phyloP scores from a whole-genome alignment of 2,797 vertebrate species.

The Gymnoscopelus microlampas region DNA sequence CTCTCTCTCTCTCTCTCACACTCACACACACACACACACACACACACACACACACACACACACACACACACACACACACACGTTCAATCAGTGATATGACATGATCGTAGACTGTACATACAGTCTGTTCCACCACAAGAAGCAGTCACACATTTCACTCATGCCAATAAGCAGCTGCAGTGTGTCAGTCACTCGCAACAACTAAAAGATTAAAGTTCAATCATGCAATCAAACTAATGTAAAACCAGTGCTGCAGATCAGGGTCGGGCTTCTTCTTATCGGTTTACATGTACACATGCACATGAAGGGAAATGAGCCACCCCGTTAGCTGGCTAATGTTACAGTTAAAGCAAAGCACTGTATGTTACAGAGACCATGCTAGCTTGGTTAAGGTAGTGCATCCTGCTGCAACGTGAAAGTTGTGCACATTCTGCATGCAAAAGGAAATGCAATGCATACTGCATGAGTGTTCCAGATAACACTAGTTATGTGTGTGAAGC shows the following conservation, averaged over 20 bases:
- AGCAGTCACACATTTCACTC: not conserved
- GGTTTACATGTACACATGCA: not conserved
- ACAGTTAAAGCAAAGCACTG: constrained; percentile 7
- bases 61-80: not conserved
- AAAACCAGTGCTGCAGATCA: too few relatives aligned
- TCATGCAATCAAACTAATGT: too few relatives aligned
- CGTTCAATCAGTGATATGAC: not conserved
- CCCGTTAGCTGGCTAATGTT: not conserved
- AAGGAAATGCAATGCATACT: not conserved
- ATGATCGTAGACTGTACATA: not conserved
- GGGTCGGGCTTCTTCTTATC: not conserved
- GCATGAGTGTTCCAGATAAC: not conserved
- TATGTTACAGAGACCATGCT: not conserved
- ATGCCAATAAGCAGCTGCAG: not conserved
- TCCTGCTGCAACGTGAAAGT: not conserved
- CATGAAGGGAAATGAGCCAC: not conserved
- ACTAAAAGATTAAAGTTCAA: constrained; percentile 8
- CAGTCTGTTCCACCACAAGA: not conserved
- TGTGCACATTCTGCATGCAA: not conserved
- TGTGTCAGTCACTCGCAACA: not conserved
- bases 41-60: constrained; percentile 10
- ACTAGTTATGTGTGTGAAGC: not conserved
- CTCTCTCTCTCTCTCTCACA: not conserved
- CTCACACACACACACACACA: constrained; percentile 1
- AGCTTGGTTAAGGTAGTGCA: not conserved